These are phyloP conservation scores for Sebastiscus tertius DNA, from an alignment of 2,797 vertebrate genomes.

Conservation along the genomic window DNA sequence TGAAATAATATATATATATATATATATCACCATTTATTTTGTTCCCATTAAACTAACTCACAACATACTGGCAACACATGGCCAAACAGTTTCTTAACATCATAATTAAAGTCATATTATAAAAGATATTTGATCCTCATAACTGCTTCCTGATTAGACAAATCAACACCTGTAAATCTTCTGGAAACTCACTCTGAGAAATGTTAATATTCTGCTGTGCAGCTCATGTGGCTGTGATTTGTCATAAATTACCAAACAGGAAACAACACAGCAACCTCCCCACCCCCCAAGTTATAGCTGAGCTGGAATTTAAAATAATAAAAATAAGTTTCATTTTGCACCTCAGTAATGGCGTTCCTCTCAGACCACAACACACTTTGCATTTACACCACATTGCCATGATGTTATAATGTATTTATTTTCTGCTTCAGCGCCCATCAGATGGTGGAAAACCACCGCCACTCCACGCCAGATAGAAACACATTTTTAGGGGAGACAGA, in stretches of 20 bases:
- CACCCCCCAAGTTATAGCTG: not conserved
- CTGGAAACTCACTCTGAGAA: not conserved
- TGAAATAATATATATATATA: not conserved
- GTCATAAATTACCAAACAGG: not conserved
- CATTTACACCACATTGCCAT: not conserved
- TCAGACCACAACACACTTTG: not conserved
- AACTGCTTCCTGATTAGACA: not conserved
- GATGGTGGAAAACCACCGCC: not conserved
- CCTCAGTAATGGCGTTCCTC: no score
- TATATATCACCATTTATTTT: not conserved
- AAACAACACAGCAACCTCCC: not conserved
- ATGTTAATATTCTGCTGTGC: not conserved
- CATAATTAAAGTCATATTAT: not conserved
- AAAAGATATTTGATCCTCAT: not conserved
- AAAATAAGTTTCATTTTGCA: not conserved
- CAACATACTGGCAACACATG: not conserved
- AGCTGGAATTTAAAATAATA: not conserved
- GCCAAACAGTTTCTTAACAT: not conserved
- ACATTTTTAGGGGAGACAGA: constrained; percentile 22
- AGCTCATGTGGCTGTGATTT: not conserved
- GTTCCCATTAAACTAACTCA: not conserved
- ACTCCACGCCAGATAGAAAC: constrained; percentile 7
- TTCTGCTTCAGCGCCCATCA: not conserved
- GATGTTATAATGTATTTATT: not conserved
- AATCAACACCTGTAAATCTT: no score